These are phyloP conservation scores for Anarrhichthys ocellatus DNA, from an alignment of 2,113 vertebrate genomes.

Conservation along the genomic window DNA sequence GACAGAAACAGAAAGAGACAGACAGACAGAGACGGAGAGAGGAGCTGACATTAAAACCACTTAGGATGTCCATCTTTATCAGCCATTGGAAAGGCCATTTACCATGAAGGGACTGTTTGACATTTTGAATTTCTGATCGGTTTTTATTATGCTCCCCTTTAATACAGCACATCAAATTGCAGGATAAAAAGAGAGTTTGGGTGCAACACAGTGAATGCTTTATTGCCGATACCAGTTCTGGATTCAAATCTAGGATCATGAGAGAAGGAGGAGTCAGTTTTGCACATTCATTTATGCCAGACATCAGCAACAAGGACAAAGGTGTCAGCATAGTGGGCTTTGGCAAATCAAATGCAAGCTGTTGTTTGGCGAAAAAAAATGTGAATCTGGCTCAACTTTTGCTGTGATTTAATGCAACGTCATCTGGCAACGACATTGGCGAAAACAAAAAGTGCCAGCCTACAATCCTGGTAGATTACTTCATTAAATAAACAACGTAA, in stretches of 20 bases:
- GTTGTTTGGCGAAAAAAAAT: neutral
- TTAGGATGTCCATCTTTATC: slow-evolving; percentile 58
- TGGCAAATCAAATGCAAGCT: neutral
- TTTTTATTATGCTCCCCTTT: slow-evolving; percentile 16
- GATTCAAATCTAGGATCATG: neutral
- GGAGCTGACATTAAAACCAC: slow-evolving; percentile 59
- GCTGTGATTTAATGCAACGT: neutral
- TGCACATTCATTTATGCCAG: neutral
- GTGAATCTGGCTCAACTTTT: neutral
- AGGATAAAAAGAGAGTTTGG: neutral
- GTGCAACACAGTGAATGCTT: neutral
- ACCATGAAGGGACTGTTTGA: slow-evolving; percentile 49
- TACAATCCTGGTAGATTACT: neutral
- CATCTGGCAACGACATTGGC: neutral
- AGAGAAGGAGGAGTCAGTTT: neutral
- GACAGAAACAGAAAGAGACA: slow-evolving; percentile 1
- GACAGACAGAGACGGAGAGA: slow-evolving; percentile 35
- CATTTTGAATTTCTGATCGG: slow-evolving; percentile 54
- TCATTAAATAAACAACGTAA: neutral
- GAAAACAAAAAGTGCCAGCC: neutral
- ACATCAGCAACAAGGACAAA: neutral
- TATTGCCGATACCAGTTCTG: neutral
- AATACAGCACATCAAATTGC: slow-evolving; percentile 12
- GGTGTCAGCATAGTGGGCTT: neutral
- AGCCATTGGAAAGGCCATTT: slow-evolving; percentile 41